Evolutionary conservation across 2,888 invertebrate genomes (phyloP), one percentile per base, ranked within the genome.

Genomic region (Diogma glabrata): DNA sequence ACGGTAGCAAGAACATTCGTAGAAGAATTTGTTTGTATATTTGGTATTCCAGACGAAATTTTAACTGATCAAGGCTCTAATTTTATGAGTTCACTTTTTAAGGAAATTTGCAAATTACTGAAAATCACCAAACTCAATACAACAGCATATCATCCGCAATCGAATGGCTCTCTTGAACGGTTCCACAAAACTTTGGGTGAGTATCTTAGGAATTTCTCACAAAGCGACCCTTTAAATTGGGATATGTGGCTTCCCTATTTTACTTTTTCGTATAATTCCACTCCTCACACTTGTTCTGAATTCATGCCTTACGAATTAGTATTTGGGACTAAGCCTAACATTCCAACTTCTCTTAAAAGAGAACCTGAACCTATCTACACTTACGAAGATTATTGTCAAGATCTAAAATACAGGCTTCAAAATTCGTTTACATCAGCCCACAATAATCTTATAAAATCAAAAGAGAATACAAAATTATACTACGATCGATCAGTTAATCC

Each of bases 101-200:
- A 38, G 10, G 24, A 22, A 10, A 26, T 49, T 1, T 52, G 52
- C 19, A 46, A 20, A 5, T 10, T 52, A 1, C 19, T 52, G 3
- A 46, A 48, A 19, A 46, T 52, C 3, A 23, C 12, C 3, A 49
- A 52, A 24, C 12, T 45, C 5, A 22, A 46, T 38, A 49, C 49
- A 9, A 30, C 20, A 8, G 43, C 52, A 0, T 52, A 52, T n/a
- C 50, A 51, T 30, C 51, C 47, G 6, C 47, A 51, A 26, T 23
- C 23, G 2, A 47, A 36, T n/a, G 52, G 49, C 6, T 23, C 49
- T 1, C 26, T 52, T 7, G 49, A 52, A 3, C 23, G 49, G 2
- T 12, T 33, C 1, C 49, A 52, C 16, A 7, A 47, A 30, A 36
- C 45, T 12, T 20, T 52, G 2, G 17, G 6, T 6, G 47, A 43